phyloP scores from a whole-genome alignment of 2,888 invertebrate species.

The Oscheius sp. region DNA sequence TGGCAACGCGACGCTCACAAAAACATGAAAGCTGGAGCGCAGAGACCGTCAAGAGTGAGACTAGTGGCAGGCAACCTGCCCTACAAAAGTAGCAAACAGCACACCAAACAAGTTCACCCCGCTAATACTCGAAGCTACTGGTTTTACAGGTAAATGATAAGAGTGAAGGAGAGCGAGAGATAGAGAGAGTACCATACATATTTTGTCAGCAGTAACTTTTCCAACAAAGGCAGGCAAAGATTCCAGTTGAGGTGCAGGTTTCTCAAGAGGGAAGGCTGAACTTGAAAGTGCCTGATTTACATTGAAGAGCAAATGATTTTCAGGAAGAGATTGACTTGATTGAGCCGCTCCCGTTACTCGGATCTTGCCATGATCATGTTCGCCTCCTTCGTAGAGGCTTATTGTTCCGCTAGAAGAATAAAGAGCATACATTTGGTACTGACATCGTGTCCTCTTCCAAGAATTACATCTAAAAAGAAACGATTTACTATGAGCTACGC shows the following conservation, averaged over 20 bases:
- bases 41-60: neutral
- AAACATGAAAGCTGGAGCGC: neutral
- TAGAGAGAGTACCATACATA: neutral
- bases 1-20: neutral
- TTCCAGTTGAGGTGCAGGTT: too few relatives aligned
- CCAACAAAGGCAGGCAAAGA: neutral
- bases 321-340: neutral
- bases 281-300: neutral
- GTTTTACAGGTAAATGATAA: slow-evolving; percentile 10
- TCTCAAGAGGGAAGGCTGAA: neutral
- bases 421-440: slow-evolving; percentile 21
- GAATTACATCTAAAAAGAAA: slow-evolving; percentile 14
- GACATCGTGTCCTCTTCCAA: slow-evolving; percentile 23
- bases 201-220: neutral
- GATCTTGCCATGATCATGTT: slow-evolving; percentile 14
- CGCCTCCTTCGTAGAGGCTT: slow-evolving; percentile 17
- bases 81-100: slow-evolving; percentile 24
- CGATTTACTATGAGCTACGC: too few relatives aligned
- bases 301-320: too few relatives aligned
- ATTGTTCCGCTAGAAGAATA: neutral
- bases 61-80: slow-evolving; percentile 9
- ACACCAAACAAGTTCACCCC: slow-evolving; percentile 10
- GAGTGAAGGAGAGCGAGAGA: neutral
- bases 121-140: neutral
- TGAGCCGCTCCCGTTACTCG: neutral